A percentile compares a stretch with the other conserved stretches of the same genome.
phyloP scores from a whole-genome alignment of 2,888 invertebrate species.

The Drymonia ruficornis region DNA sequence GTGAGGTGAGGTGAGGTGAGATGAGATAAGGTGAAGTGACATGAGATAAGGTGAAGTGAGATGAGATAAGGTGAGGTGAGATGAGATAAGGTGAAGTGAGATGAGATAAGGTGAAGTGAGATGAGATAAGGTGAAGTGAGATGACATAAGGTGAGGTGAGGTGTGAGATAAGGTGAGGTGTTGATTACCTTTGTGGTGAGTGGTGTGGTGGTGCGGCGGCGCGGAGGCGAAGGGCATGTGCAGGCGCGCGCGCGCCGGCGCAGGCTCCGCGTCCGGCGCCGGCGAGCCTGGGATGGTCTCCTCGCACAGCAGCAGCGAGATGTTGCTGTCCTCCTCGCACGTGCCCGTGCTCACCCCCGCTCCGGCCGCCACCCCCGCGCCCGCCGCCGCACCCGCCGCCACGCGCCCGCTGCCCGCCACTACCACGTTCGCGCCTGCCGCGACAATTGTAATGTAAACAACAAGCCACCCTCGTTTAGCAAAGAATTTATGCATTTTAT shows the following conservation, averaged over 20 bases:
- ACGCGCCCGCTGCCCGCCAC: conserved; percentile 60
- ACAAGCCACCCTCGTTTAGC: too few species aligned
- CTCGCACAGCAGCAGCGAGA: conserved; percentile 92
- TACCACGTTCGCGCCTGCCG: conserved; percentile 63
- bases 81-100: too few species aligned
- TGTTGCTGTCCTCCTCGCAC: conserved; percentile 86
- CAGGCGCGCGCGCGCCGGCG: conserved; percentile 78
- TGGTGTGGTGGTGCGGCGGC: conserved; percentile 73
- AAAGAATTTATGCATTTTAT: too few species aligned
- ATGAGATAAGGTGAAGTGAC: too few species aligned
- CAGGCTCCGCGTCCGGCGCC: conserved; percentile 86
- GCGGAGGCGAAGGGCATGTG: conserved; percentile 90
- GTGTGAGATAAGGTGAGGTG: too few species aligned
- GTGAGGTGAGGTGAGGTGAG: too few species aligned
- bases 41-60: too few species aligned
- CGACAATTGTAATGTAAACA: neutral
- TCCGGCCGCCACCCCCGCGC: conserved; percentile 18
- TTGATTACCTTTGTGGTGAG: conserved; percentile 54
- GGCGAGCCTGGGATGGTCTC: conserved; percentile 97
- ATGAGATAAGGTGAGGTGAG: too few species aligned
- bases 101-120: too few species aligned
- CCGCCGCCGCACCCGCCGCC: conserved; percentile 22
- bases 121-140: too few species aligned
- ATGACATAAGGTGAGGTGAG: too few species aligned
- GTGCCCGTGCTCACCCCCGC: conserved; percentile 51